These are phyloP conservation scores for Eubasilissa regina DNA, from an alignment of 1,140 invertebrate species.

Conservation along the genomic window DNA sequence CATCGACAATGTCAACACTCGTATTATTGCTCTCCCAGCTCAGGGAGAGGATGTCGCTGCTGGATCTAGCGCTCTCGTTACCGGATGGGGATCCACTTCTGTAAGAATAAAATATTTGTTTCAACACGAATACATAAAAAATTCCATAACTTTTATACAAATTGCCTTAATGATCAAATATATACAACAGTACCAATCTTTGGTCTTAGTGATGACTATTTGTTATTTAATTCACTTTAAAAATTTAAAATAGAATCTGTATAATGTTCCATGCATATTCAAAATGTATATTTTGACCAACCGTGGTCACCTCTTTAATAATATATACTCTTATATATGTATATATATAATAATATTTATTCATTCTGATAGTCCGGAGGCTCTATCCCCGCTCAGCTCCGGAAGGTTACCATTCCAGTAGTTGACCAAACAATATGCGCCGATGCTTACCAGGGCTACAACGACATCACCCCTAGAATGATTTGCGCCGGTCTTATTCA, in stretches of 20 bases:
- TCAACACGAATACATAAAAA: no score
- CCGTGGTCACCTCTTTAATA: no score
- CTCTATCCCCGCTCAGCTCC: conserved; percentile 62
- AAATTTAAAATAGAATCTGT: no score
- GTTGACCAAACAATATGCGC: conserved; percentile 63
- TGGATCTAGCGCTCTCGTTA: conserved; percentile 62
- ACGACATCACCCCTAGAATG: conserved; percentile 76
- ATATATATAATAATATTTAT: no score
- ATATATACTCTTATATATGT: no score
- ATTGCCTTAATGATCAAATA: no score
- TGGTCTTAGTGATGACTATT: no score
- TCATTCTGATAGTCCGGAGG: conserved; percentile 46
- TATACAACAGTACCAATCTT: no score
- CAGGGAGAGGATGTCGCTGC: conserved; percentile 56
- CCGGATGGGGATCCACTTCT: conserved; percentile 66
- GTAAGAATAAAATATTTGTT: conserved; percentile 42
- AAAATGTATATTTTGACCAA: no score
- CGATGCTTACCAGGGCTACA: conserved; percentile 58
- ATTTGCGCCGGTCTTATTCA: conserved; percentile 77
- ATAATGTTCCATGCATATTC: no score
- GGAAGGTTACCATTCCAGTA: conserved; percentile 66
- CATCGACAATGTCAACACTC: conserved; percentile 7
- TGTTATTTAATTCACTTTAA: no score
- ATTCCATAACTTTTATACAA: no score
- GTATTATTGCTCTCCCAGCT: conserved; percentile 41